A percentile compares a stretch with the other conserved stretches of the same genome.
Evolutionary conservation across 2,113 vertebrate species (phyloP).

Genomic region (Microtus montanus): DNA sequence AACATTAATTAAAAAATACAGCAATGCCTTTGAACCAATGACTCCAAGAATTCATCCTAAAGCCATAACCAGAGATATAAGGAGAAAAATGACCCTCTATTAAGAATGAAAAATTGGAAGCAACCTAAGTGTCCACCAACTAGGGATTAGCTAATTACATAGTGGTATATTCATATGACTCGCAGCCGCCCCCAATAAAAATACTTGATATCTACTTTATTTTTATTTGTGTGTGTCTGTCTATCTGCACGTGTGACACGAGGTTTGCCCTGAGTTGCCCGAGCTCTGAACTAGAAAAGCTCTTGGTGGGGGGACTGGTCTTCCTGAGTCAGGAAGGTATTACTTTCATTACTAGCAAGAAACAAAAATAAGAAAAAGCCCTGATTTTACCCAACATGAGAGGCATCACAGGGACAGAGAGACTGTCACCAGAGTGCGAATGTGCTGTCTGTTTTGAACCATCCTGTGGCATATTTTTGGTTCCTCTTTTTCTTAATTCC

Average conservation of each 20-base stretch:
- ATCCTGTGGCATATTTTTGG: conserved; percentile 66
- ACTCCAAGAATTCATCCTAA: conserved; percentile 17
- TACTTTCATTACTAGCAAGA: conserved; percentile 36
- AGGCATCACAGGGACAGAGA: conserved; percentile 49
- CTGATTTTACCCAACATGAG: conserved; percentile 51
- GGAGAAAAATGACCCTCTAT: neutral
- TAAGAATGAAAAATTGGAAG: neutral
- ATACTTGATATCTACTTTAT: neutral
- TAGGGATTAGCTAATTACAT: neutral
- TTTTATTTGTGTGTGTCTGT: neutral
- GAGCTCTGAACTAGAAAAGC: neutral
- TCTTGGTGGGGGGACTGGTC: neutral
- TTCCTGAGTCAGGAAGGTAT: conserved; percentile 23
- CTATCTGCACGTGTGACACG: neutral
- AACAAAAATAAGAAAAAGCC: neutral
- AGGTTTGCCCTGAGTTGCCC: neutral
- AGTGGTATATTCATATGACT: neutral
- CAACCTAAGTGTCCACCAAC: neutral
- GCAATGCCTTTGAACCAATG: neutral
- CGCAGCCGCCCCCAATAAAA: neutral
- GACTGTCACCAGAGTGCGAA: conserved; percentile 65
- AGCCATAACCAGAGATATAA: neutral
- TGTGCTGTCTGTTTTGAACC: conserved; percentile 71
- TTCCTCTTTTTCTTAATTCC: conserved; percentile 72
- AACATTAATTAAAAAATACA: neutral